Evolutionary conservation across 2,888 invertebrate genomes (phyloP).

Genomic region (Helleia helle): DNA sequence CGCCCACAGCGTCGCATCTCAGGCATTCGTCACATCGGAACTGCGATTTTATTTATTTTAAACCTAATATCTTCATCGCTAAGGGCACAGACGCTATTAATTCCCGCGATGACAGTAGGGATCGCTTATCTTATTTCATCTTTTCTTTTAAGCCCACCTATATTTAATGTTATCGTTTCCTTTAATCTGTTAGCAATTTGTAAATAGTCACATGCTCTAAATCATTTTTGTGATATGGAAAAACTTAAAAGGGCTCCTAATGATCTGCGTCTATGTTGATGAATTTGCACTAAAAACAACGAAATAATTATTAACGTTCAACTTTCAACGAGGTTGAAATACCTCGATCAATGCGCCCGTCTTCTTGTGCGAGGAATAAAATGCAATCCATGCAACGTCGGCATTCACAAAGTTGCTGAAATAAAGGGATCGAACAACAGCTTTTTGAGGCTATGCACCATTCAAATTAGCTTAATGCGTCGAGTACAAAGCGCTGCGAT

Average conservation of each 20-base stretch:
- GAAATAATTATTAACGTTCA: constrained; percentile 2
- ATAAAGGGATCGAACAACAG: constrained; percentile 66
- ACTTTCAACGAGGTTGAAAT: constrained; percentile 30
- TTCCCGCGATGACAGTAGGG: constrained; percentile 57
- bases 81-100: constrained; percentile 41
- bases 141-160: constrained; percentile 41
- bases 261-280: not conserved
- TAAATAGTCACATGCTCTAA: constrained; percentile 12
- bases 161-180: constrained; percentile 28
- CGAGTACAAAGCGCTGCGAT: constrained; percentile 64
- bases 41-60: constrained; percentile 29
- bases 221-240: constrained; percentile 20
- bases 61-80: constrained; percentile 35
- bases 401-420: constrained; percentile 59
- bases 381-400: constrained; percentile 53
- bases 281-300: not conserved
- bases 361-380: constrained; percentile 52
- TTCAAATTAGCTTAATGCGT: constrained; percentile 73
- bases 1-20: constrained; percentile 59
- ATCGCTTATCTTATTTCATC: constrained; percentile 64
- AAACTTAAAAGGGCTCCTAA: not conserved
- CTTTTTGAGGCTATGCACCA: constrained; percentile 63
- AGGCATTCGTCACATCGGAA: constrained; percentile 49
- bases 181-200: constrained; percentile 27
- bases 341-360: constrained; percentile 51